A percentile compares a stretch with the other conserved stretches of the same genome.
Evolutionary conservation across 2,888 invertebrate genomes (phyloP).

Genomic region (Microctonus aethiopoides): DNA sequence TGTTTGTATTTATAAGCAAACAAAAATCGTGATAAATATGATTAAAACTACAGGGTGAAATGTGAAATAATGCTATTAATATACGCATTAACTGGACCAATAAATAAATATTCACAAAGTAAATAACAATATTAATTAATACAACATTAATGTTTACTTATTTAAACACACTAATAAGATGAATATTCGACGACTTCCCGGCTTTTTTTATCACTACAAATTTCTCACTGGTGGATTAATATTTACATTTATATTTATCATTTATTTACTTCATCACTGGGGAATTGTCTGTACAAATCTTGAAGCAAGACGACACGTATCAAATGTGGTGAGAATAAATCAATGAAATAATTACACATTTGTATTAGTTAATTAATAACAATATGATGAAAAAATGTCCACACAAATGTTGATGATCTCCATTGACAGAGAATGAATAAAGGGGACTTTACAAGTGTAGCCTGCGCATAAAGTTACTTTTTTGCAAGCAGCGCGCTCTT

Average conservation of each 20-base stretch:
- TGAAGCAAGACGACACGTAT: slow-evolving; percentile 71
- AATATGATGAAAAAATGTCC: background rate
- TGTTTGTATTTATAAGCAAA: background rate
- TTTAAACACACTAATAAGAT: slow-evolving; percentile 43
- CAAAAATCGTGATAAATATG: background rate
- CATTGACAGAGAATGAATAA: background rate
- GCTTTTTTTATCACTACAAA: slow-evolving; percentile 60
- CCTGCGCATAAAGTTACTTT: background rate
- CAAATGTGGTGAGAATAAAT: slow-evolving; percentile 69
- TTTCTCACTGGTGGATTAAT: slow-evolving; percentile 51
- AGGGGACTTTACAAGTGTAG: background rate
- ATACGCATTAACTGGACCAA: background rate
- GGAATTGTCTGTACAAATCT: slow-evolving; percentile 72
- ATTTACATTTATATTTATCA: slow-evolving; percentile 60
- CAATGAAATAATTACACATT: background rate
- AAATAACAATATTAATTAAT: background rate
- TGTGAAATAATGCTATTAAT: too few relatives aligned
- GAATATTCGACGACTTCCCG: slow-evolving; percentile 60
- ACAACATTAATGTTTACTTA: too few relatives aligned
- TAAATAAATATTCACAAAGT: too few relatives aligned
- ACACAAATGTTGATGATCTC: background rate
- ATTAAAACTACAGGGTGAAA: background rate
- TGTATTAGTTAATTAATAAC: background rate
- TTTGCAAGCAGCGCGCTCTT: background rate
- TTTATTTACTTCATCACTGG: slow-evolving; percentile 70